These are phyloP conservation scores for Caenorhabditis inopinata DNA, from an alignment of 1,140 invertebrate genomes.

Conservation along the genomic window DNA sequence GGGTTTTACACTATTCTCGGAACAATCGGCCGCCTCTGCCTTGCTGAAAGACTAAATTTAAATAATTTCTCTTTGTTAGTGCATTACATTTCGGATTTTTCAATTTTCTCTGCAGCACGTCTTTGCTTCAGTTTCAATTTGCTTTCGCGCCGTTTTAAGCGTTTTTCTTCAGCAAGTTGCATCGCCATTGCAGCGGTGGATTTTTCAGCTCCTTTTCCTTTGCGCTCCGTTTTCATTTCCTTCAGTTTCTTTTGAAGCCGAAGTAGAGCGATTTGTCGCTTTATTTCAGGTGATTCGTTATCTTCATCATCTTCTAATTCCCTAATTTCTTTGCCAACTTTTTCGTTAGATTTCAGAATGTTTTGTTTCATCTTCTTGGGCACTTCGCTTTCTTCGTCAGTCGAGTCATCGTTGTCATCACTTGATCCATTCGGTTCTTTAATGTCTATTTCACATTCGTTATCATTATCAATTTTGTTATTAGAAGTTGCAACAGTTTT, in stretches of 20 bases:
- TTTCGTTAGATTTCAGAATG: neutral
- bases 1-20: neutral
- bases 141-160: neutral
- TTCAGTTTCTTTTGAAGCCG: slow-evolving; percentile 24
- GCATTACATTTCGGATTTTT: neutral
- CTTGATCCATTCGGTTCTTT: neutral
- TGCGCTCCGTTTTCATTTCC: slow-evolving; percentile 1
- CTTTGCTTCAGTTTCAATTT: slow-evolving; percentile 14
- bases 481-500: neutral
- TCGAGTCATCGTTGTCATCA: neutral
- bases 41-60: neutral
- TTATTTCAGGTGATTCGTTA: neutral
- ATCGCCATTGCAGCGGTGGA: neutral
- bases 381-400: neutral
- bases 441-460: neutral
- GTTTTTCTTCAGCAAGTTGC: neutral
- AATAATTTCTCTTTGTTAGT: neutral
- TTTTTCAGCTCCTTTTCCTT: neutral
- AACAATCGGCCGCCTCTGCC: neutral
- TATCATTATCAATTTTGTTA: neutral
- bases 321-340: neutral
- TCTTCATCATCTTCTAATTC: slow-evolving; percentile 5
- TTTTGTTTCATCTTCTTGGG: neutral
- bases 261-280: slow-evolving; percentile 15
- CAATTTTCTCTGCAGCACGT: neutral